phyloP scores from a whole-genome alignment of 2,113 vertebrate species.

The Raphicerus campestris region DNA sequence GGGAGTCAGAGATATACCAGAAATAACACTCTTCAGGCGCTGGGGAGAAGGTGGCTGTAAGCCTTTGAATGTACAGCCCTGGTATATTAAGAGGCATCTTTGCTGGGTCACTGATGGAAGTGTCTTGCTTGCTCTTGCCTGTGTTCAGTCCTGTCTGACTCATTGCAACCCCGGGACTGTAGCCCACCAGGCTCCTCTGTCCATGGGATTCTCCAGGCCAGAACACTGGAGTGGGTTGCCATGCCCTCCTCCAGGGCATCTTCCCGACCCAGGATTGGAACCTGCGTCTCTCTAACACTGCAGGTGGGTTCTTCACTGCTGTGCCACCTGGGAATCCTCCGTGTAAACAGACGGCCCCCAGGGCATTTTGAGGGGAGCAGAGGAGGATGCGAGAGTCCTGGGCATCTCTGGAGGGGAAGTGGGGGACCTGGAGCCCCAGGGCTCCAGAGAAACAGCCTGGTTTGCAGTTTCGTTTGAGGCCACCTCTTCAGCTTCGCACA shows the following conservation, averaged over 20 bases:
- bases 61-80: no score
- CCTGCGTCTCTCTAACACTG: neutral
- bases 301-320: neutral
- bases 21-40: neutral
- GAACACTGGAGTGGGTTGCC: neutral
- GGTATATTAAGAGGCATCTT: no score
- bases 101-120: rapidly evolving
- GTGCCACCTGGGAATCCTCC: neutral
- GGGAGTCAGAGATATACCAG: rapidly evolving
- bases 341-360: neutral
- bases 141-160: no score
- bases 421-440: neutral
- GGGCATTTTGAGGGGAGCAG: neutral
- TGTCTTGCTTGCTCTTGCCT: no score
- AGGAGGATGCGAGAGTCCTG: neutral
- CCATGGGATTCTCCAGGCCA: neutral
- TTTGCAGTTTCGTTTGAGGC: neutral
- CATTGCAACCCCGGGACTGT: neutral
- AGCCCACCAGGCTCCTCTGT: neutral
- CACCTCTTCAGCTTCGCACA: neutral
- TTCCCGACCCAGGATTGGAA: neutral
- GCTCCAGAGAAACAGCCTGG: neutral
- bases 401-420: neutral
- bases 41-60: rapidly evolving
- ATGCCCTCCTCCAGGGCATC: neutral